These are phyloP conservation scores for Sibirionetta formosa DNA, from an alignment of 2,797 vertebrate species.

Conservation along the genomic window DNA sequence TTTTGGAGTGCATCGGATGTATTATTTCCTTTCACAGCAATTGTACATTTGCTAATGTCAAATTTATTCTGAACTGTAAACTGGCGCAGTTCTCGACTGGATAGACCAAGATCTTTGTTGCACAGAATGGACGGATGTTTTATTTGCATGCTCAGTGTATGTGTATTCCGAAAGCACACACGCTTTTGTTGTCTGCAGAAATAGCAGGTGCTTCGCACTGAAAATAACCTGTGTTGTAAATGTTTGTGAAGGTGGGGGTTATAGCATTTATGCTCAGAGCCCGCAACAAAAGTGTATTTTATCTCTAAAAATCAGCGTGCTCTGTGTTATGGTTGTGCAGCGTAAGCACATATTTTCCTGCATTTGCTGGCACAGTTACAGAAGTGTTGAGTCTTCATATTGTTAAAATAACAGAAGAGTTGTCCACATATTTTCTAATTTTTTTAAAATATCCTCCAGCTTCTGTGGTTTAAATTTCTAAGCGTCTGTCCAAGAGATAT, in stretches of 20 bases:
- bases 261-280: neutral
- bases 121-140: neutral
- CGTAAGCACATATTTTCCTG: conserved; percentile 30
- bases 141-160: neutral
- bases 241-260: neutral
- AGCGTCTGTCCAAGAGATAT: conserved; percentile 18
- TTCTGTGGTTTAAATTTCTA: conserved; percentile 42
- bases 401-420: conserved; percentile 42
- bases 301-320: neutral
- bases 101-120: neutral
- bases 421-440: conserved; percentile 45
- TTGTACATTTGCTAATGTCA: neutral
- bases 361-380: conserved; percentile 13
- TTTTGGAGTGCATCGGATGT: neutral
- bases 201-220: neutral
- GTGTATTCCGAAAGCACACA: neutral
- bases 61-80: neutral
- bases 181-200: neutral
- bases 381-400: conserved; percentile 41
- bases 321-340: neutral
- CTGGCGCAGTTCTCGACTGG: neutral
- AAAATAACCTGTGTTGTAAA: neutral
- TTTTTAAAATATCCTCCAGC: neutral
- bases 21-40: conserved; percentile 2
- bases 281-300: neutral